Conservation (phyloP, 2,797 vertebrate species). For the Lutjanus campechanus region DNA sequence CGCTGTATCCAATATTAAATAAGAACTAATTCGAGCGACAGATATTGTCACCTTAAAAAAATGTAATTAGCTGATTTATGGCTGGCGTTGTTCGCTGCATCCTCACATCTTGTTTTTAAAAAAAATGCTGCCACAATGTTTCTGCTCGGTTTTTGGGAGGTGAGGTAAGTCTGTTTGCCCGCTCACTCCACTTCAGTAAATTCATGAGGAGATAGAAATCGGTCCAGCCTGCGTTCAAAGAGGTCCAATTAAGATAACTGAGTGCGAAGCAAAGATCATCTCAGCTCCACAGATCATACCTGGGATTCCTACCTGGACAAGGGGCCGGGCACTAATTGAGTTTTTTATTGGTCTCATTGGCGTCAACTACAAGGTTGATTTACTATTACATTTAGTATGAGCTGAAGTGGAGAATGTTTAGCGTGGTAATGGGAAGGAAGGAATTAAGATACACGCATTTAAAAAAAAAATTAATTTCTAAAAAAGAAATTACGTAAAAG, state of each 20-base stretch:
- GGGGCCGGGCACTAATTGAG: neutral
- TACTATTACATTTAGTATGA: neutral
- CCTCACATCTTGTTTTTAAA: neutral
- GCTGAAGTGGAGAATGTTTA: neutral
- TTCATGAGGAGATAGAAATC: slow-evolving; percentile 15
- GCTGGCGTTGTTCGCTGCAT: no score
- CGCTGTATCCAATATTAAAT: neutral
- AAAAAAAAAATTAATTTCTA: neutral
- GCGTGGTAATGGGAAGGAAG: neutral
- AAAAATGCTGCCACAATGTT: neutral
- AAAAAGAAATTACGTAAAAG: neutral
- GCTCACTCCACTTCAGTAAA: slow-evolving; percentile 23
- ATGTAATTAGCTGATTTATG: neutral
- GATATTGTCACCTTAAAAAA: neutral
- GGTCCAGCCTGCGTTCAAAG: slow-evolving; percentile 28
- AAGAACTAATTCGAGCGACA: neutral
- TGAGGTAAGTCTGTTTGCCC: slow-evolving; percentile 3
- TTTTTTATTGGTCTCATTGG: neutral
- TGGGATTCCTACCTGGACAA: slow-evolving; percentile 62
- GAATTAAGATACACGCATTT: neutral
- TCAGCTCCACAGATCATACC: slow-evolving; percentile 46
- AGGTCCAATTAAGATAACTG: slow-evolving; percentile 46
- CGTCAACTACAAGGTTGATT: neutral
- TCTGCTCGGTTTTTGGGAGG: neutral
- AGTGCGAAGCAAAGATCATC: slow-evolving; percentile 14